A percentile compares a stretch with the other conserved stretches of the same genome.
Conservation (phyloP, 2,888 invertebrate species). For the Aphidoletes aphidimyza region DNA sequence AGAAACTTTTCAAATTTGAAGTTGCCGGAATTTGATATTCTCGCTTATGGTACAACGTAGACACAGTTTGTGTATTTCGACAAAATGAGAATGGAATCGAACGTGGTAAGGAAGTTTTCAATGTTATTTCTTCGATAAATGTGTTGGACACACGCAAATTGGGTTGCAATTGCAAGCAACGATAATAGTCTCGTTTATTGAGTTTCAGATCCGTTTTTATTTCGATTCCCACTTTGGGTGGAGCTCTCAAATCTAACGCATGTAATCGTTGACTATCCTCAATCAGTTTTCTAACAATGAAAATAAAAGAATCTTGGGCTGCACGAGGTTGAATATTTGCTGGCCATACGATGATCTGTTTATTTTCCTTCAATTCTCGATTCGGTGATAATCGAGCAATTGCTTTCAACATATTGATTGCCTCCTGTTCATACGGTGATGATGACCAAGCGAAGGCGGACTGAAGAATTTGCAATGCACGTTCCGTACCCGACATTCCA, state of each 20-base stretch:
- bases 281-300: not conserved
- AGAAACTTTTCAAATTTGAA: not conserved
- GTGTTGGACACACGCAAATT: not conserved
- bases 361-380: not conserved
- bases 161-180: not conserved
- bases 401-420: not conserved
- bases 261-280: conserved; percentile 13
- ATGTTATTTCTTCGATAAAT: not conserved
- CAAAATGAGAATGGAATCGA: not conserved
- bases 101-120: not conserved
- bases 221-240: not conserved
- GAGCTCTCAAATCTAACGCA: not conserved
- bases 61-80: not conserved
- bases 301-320: not conserved
- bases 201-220: not conserved
- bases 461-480: conserved; percentile 40
- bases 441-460: conserved; percentile 25
- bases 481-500: conserved; percentile 50
- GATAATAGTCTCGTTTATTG: conserved; percentile 21
- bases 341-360: not conserved
- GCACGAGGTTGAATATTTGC: not conserved
- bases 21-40: not conserved
- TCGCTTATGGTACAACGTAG: not conserved
- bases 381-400: not conserved
- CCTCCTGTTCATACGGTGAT: not conserved